Base-by-base conservation (phyloP, 2,797 vertebrate species). In the Acanthurus tractus region DNA sequence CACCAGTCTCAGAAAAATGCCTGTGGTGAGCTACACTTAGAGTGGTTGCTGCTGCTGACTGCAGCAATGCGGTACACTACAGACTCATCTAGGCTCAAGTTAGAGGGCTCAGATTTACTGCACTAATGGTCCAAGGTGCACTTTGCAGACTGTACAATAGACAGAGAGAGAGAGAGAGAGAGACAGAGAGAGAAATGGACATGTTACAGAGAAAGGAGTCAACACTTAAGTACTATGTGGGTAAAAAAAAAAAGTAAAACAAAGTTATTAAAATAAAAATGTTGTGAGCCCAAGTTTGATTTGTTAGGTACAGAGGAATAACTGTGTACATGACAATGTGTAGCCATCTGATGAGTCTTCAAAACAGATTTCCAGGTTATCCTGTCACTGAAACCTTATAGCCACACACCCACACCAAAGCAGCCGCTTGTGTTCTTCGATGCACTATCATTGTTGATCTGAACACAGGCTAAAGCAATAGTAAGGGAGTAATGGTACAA, bases 51-150 rank as follows among this genome's bases (percentile, higher is more conserved):
- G 83, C 78, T 70, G 78, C 82, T 88, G 83, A 90, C 93, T 93
- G 92, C 94, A 94, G 93, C 93, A 95, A 84, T 95, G 95, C 93
- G 89, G 92, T 90, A 93, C 78, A 87, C 79, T 78, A 88, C 88
- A 89, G 77, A 83, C 85, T 79, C 59, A 48, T 82, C 84, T 83
- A 83, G 81, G 86, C 85, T 88, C 78, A 82, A 89, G 83, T 88
- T 88, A 67, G 76, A 89, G 80, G 85, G 82, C 89, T 91, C 87
- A 88, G 88, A 94, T 94, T 92, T 91, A 90, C 90, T 88, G 90
- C 86, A 81, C 72, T 93, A 88, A 93, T 89, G 85, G 84, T 42
- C 84, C 88, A 89, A 66, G 76, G 84, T 91, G 86, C 89, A 93
- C 90, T 94, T 89, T 92, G 87, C 81, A 89, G 86, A 94, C 91